phyloP scores from a whole-genome alignment of 1,140 invertebrate genomes.

The Drosophila mayri region DNA sequence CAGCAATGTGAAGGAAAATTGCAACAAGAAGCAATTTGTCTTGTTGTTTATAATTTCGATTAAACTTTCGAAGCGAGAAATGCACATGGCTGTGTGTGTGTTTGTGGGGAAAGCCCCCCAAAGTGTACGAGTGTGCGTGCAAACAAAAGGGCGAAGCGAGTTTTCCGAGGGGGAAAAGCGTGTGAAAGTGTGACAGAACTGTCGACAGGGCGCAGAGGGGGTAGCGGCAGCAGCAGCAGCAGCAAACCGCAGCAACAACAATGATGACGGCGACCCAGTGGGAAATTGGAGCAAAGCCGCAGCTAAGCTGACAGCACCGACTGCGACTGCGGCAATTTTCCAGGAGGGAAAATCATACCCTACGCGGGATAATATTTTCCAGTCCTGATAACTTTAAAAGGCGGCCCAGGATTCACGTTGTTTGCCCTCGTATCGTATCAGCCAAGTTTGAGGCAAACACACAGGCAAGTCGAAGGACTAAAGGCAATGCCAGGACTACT shows the following conservation, averaged over 20 bases:
- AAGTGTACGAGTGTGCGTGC: constrained; percentile 35
- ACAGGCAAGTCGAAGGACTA: constrained; percentile 51
- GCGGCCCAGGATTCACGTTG: constrained; percentile 15
- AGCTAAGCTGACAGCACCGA: constrained; percentile 71
- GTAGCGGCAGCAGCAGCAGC: not conserved
- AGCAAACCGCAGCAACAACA: constrained; percentile 35
- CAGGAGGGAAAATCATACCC: constrained; percentile 11
- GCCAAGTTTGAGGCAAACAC: constrained; percentile 22
- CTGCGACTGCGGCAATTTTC: constrained; percentile 47
- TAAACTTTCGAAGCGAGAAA: constrained; percentile 72
- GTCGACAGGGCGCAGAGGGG: constrained; percentile 44
- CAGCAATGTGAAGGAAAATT: constrained; percentile 56
- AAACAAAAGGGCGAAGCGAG: constrained; percentile 48
- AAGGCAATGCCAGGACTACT: constrained; percentile 24
- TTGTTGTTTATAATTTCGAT: constrained; percentile 83
- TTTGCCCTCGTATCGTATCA: constrained; percentile 27
- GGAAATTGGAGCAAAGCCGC: constrained; percentile 80
- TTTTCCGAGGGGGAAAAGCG: constrained; percentile 26
- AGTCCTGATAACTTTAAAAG: constrained; percentile 66
- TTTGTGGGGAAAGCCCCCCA: constrained; percentile 9
- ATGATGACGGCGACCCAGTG: constrained; percentile 66
- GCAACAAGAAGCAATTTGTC: constrained; percentile 82
- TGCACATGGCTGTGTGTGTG: constrained; percentile 41
- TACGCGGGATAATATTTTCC: constrained; percentile 48
- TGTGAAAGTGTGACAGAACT: constrained; percentile 74